A percentile compares a stretch with the other conserved stretches of the same genome.
Conservation (phyloP, 1,140 invertebrate genomes). For the Glossosoma conforme region DNA sequence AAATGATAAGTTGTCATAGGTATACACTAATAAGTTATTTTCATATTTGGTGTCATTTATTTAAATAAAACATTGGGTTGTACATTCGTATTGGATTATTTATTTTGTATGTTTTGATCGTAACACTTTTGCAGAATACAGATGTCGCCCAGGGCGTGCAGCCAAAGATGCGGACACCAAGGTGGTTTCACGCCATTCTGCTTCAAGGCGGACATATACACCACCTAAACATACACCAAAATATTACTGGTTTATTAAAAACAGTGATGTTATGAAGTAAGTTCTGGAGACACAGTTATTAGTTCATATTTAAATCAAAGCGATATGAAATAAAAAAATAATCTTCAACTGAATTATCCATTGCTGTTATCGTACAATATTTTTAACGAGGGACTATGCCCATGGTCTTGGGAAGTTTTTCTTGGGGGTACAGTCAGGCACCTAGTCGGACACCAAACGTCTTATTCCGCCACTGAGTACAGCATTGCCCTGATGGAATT, state of each 20-base stretch:
- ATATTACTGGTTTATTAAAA: no score
- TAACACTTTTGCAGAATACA: constrained; percentile 21
- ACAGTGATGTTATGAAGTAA: no score
- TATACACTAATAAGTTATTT: background rate
- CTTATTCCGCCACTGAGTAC: no score
- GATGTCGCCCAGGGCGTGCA: constrained; percentile 30
- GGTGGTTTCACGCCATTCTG: constrained; percentile 64
- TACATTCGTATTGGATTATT: background rate
- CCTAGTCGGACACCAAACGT: no score
- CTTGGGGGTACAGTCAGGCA: no score
- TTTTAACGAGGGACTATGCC: background rate
- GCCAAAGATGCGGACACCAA: constrained; percentile 29
- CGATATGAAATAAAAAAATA: no score
- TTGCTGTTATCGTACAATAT: no score
- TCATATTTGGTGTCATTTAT: background rate
- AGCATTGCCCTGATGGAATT: no score
- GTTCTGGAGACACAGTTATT: no score
- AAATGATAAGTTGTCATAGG: background rate
- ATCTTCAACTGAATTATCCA: no score
- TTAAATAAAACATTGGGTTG: background rate
- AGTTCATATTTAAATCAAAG: no score
- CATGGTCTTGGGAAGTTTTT: background rate
- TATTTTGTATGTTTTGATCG: constrained; percentile 20
- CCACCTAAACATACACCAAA: no score
- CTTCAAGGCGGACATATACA: constrained; percentile 63